Conservation (phyloP, 1,140 invertebrate species). For the Pollicipes pollicipes region DNA sequence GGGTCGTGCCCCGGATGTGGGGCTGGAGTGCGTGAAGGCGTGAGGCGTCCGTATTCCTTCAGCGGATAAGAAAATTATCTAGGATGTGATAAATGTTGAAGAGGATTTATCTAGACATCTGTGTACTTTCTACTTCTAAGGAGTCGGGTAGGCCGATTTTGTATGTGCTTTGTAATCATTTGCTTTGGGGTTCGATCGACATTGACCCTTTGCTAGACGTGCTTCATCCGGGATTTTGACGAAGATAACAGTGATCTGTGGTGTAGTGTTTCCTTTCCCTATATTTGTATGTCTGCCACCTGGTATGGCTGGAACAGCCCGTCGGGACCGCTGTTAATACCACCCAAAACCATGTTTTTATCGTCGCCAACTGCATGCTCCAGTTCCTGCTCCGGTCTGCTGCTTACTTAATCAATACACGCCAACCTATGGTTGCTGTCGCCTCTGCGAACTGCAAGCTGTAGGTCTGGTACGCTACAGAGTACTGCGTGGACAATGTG, state of each 20-base stretch:
- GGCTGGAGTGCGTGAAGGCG: too few species aligned
- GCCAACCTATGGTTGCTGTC: too few species aligned
- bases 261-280: neutral
- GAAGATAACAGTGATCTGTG: neutral
- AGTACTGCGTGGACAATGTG: too few species aligned
- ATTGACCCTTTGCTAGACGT: neutral
- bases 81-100: neutral
- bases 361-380: too few species aligned
- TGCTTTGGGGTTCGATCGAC: neutral
- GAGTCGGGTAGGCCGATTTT: neutral
- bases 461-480: too few species aligned
- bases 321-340: too few species aligned
- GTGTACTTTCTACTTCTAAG: neutral
- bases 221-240: neutral
- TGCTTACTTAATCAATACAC: too few species aligned
- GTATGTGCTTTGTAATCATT: neutral
- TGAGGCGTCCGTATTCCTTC: neutral
- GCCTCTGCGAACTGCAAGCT: too few species aligned
- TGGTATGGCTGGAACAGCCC: too few species aligned
- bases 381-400: too few species aligned
- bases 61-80: neutral
- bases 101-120: neutral
- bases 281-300: too few species aligned
- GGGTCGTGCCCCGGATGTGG: neutral
- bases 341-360: too few species aligned